Conservation (phyloP, 2,113 vertebrate genomes). For the Datnioides undecimradiatus region DNA sequence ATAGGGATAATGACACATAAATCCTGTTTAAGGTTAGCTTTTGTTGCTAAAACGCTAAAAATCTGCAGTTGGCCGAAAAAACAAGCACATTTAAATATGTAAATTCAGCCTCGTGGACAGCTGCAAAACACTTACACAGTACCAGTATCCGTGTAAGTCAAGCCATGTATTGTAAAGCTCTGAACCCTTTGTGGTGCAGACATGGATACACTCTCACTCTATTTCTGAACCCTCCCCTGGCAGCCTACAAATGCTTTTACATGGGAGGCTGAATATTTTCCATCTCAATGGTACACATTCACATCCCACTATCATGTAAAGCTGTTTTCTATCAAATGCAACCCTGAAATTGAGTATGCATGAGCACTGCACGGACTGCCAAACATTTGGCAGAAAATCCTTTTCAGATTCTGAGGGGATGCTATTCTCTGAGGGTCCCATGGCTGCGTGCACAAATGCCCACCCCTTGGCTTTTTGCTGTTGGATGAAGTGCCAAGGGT, state of each 20-base stretch:
- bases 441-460: constrained; percentile 63
- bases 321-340: constrained; percentile 74
- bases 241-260: constrained; percentile 58
- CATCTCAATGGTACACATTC: constrained; percentile 71
- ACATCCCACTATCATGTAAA: constrained; percentile 77
- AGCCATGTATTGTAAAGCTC: constrained; percentile 18
- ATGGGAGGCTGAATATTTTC: constrained; percentile 67
- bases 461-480: constrained; percentile 62
- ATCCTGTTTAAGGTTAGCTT: constrained; percentile 12
- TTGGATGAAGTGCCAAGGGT: constrained; percentile 57
- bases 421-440: constrained; percentile 68
- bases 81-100: background rate
- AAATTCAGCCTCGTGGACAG: background rate
- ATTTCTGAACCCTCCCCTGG: constrained; percentile 32
- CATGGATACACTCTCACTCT: constrained; percentile 36
- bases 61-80: background rate
- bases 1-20: constrained; percentile 7
- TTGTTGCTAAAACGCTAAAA: background rate
- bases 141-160: background rate
- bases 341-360: constrained; percentile 77
- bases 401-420: constrained; percentile 70
- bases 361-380: constrained; percentile 70
- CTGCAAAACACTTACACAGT: background rate
- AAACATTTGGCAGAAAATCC: constrained; percentile 73
- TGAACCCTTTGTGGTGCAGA: constrained; percentile 24